Conservation (phyloP, 2,797 vertebrate species). For the Rhinichthys osculus region DNA sequence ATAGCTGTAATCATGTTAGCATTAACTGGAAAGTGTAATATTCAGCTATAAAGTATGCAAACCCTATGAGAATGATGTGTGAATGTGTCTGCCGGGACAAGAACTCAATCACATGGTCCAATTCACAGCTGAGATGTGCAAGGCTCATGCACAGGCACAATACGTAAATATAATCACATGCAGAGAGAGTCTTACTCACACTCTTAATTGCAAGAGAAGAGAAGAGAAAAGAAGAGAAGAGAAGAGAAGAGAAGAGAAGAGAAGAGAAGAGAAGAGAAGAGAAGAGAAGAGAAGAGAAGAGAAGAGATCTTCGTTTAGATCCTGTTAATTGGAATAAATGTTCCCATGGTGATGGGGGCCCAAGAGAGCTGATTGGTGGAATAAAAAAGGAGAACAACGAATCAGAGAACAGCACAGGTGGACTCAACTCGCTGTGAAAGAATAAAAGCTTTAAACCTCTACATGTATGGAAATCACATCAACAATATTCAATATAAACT, state of each 20-base stretch:
- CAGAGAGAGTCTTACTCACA: no score
- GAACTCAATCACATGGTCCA: conserved; percentile 8
- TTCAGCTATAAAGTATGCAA: conserved; percentile 2
- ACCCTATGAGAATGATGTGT: neutral
- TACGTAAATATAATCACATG: no score
- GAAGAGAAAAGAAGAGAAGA: no score
- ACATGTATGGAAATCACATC: no score
- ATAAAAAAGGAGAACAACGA: no score
- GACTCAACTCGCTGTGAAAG: neutral
- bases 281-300: no score
- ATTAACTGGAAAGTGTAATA: conserved; percentile 33
- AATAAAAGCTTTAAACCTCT: no score
- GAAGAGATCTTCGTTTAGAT: neutral
- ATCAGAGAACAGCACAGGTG: conserved; percentile 12
- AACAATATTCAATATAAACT: neutral
- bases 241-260: no score
- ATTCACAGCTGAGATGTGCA: conserved; percentile 21
- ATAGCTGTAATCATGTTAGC: conserved; percentile 30
- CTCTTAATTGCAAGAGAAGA: no score
- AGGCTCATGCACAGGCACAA: no score
- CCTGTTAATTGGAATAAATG: neutral
- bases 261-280: no score
- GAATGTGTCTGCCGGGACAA: neutral
- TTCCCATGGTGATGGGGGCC: conserved; percentile 42
- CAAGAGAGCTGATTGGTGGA: conserved; percentile 32